phyloP scores from a whole-genome alignment of 2,797 vertebrate species.

The Galagoides demidoff region DNA sequence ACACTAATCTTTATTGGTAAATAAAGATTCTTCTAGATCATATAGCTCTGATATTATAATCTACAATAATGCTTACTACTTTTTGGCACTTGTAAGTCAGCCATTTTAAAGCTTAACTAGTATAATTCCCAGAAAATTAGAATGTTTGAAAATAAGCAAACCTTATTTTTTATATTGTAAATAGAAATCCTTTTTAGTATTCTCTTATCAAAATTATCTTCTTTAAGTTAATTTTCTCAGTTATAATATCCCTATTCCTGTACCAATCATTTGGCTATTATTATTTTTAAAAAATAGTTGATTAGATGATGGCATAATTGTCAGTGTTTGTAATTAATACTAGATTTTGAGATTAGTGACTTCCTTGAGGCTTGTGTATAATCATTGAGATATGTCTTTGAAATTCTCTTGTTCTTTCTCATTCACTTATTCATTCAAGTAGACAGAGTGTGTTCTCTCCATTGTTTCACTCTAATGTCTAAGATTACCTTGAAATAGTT shows the following conservation, averaged over 20 bases:
- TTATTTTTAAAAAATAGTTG: constrained; percentile 33
- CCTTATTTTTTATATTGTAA: constrained; percentile 30
- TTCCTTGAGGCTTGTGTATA: not conserved
- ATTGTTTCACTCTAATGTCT: not conserved
- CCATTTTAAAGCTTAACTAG: constrained; percentile 3
- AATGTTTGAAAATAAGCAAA: constrained; percentile 38
- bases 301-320: constrained; percentile 1
- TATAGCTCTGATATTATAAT: not conserved
- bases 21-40: not conserved
- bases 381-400: not conserved
- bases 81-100: not conserved
- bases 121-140: constrained; percentile 14
- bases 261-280: constrained; percentile 3
- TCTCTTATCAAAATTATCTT: constrained; percentile 40
- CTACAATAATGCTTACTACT: not conserved
- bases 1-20: not conserved
- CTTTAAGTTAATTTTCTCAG: constrained; percentile 38
- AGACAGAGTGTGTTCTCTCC: constrained; percentile 3
- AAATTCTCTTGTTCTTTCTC: not conserved
- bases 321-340: not conserved
- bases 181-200: constrained; percentile 16
- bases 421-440: not conserved
- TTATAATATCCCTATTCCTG: not conserved
- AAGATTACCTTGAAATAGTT: constrained; percentile 25
- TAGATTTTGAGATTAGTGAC: constrained; percentile 52